Evolutionary conservation across 1,140 invertebrate species (phyloP).

Genomic region (Luehdorfia chinensis): DNA sequence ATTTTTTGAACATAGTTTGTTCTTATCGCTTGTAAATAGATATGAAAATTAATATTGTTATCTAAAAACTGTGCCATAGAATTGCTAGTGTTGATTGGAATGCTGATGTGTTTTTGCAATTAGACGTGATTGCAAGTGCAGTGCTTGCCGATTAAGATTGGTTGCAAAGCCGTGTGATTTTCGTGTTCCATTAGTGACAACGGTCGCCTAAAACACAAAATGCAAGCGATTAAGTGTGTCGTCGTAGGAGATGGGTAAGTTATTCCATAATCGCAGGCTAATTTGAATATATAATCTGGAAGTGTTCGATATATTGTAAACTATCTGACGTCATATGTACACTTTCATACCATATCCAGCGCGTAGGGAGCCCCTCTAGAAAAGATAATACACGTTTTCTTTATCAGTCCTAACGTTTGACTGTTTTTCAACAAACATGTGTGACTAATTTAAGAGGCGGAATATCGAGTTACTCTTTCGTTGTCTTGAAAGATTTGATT

Average conservation of each 20-base stretch:
- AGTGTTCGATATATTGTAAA: slow-evolving; percentile 28
- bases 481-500: too few species aligned
- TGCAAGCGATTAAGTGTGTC: slow-evolving; percentile 97
- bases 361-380: slow-evolving; percentile 14
- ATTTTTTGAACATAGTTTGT: slow-evolving; percentile 43
- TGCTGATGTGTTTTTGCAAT: slow-evolving; percentile 50
- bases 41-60: slow-evolving; percentile 57
- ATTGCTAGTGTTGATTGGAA: slow-evolving; percentile 51
- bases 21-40: slow-evolving; percentile 44
- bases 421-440: slow-evolving; percentile 1
- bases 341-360: slow-evolving; percentile 23
- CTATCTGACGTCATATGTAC: slow-evolving; percentile 57
- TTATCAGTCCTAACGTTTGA: slow-evolving; percentile 13
- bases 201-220: slow-evolving; percentile 62
- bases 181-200: slow-evolving; percentile 58
- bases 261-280: slow-evolving; percentile 25
- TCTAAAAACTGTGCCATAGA: slow-evolving; percentile 49
- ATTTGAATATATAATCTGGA: slow-evolving; percentile 21
- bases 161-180: slow-evolving; percentile 45
- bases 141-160: slow-evolving; percentile 48
- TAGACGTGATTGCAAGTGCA: slow-evolving; percentile 52
- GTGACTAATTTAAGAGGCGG: not conserved
- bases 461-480: too few species aligned
- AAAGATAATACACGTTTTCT: slow-evolving; percentile 30
- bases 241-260: slow-evolving; percentile 96